These are phyloP conservation scores for Melipona beecheii DNA, from an alignment of 2,888 invertebrate genomes.

Conservation along the genomic window DNA sequence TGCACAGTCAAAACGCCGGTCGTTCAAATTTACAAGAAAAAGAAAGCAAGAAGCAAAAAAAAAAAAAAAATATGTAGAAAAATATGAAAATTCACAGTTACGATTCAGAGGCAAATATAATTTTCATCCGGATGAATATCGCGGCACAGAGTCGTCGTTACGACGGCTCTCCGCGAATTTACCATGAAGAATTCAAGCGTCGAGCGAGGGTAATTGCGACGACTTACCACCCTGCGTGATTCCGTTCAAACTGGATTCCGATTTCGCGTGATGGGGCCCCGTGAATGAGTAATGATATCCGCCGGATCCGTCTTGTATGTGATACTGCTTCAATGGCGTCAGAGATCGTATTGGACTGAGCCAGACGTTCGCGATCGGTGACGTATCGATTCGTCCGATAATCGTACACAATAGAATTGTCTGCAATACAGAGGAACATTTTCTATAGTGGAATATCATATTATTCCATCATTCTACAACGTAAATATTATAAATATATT, in stretches of 20 bases:
- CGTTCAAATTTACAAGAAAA: too few species aligned
- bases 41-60: too few species aligned
- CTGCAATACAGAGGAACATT: constrained; percentile 46
- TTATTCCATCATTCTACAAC: too few species aligned
- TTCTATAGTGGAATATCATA: not conserved
- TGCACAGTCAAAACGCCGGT: too few species aligned
- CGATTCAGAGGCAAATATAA: too few species aligned
- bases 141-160: not conserved
- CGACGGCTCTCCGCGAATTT: not conserved
- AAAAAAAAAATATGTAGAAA: too few species aligned
- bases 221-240: constrained; percentile 86
- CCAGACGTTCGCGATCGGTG: constrained; percentile 85
- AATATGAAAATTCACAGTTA: too few species aligned
- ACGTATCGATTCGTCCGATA: constrained; percentile 56
- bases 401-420: constrained; percentile 58
- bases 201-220: constrained; percentile 8
- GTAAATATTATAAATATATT: too few species aligned
- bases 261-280: constrained; percentile 88
- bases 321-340: constrained; percentile 83
- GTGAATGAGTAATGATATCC: constrained; percentile 87
- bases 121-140: too few species aligned
- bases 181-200: not conserved
- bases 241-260: constrained; percentile 87
- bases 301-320: constrained; percentile 86
- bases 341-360: constrained; percentile 83